phyloP scores from a whole-genome alignment of 2,113 vertebrate species.

The Indri indri region DNA sequence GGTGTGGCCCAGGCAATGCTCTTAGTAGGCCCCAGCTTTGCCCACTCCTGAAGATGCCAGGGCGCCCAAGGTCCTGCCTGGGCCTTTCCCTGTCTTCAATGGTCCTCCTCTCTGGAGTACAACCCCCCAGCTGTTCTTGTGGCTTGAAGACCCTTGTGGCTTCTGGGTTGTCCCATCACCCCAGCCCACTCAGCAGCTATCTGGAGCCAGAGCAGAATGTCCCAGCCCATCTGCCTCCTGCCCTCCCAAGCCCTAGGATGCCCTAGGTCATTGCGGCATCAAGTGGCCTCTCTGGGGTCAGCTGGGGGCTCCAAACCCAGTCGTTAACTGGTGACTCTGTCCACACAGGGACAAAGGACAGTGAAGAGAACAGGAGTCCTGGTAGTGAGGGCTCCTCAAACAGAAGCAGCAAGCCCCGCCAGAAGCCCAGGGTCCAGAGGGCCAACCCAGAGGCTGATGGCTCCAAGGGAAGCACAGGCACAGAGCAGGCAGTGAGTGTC shows the following conservation, averaged over 20 bases:
- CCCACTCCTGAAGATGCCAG: background rate
- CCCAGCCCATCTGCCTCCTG: background rate
- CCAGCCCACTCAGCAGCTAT: background rate
- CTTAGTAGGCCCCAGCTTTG: background rate
- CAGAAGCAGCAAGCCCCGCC: background rate
- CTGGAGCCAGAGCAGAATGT: background rate
- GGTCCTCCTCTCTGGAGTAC: fast-evolving
- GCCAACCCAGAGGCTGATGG: background rate
- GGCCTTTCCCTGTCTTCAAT: background rate
- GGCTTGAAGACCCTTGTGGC: background rate
- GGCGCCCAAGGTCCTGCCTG: background rate
- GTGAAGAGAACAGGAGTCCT: slow-evolving; percentile 45
- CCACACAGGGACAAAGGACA: slow-evolving; percentile 67
- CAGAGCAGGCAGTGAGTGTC: slow-evolving; percentile 62
- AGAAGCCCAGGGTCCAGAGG: background rate
- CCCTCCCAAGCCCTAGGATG: background rate
- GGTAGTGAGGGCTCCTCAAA: fast-evolving
- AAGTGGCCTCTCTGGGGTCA: background rate
- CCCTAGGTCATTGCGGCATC: background rate
- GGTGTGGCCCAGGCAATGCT: background rate
- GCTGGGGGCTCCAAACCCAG: background rate
- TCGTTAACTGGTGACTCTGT: background rate
- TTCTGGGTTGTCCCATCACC: background rate
- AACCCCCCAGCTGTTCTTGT: background rate
- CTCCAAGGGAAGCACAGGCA: slow-evolving; percentile 40